Base-by-base conservation (phyloP, 2,797 vertebrate genomes). In the Molothrus ater region DNA sequence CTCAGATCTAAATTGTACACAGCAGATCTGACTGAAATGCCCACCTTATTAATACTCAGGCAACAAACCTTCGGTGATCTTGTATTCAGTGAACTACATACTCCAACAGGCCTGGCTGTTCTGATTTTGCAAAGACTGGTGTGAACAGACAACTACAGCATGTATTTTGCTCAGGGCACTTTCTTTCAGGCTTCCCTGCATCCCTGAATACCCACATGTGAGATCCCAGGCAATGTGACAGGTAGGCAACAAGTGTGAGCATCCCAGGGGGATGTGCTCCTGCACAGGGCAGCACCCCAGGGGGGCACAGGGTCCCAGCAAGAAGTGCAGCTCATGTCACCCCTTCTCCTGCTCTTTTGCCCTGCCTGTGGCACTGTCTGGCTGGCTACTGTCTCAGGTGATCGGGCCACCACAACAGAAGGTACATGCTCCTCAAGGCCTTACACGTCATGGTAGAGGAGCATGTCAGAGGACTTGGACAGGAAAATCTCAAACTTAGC, bases 281-380 rank as follows among this genome's bases (percentile, higher is more conserved):
- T 48, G 18, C 29, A 60, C 28, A 80, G 19, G 9, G n/a, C n/a
- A 69, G 73, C 50, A 78, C 6, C 17, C 17, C 45, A 83, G 26
- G 32, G 21, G 13, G 68, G 53, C 50, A 71, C 11, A 57, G 25
- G 12, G 28, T 63, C n/a, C 43, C 56, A 69, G 38, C 0, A 2
- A 42, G 73, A 91, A 66, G 17, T 7, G n/a, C 19, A 66, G 47
- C n/a, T 63, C 5, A 0, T 22, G 19, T 31, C 0, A 0, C 15
- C 36, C 60, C 25, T 72, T 65, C 64, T 86, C 40, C 45, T 59
- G 74, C 56, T 60, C 53, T 60, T 72, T 70, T 63, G 31, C 51
- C 40, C 60, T 42, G 60, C 28, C 29, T 5, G 1, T 73, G 53
- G 80, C 20, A 28, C 64, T 80, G 53, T 51, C n/a, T 53, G 68